Evolutionary conservation across 2,797 vertebrate species (phyloP).

Genomic region (Phrynocephalus forsythii): DNA sequence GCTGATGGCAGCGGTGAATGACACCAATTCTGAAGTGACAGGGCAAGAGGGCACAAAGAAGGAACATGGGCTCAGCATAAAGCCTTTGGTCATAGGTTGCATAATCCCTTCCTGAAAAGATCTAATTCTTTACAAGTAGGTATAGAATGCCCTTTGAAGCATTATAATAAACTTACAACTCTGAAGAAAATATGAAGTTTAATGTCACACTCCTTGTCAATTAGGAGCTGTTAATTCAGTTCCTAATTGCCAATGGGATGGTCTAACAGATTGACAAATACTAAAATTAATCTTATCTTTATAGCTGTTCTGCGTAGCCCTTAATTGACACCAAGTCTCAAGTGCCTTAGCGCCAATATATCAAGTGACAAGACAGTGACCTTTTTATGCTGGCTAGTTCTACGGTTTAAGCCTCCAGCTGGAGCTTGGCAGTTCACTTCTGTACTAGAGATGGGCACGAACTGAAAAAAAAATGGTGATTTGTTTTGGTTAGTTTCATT

Average conservation of each 20-base stretch:
- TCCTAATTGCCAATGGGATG: neutral
- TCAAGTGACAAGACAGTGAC: conserved; percentile 40
- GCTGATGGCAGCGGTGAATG: too few species aligned
- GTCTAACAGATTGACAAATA: conserved; percentile 7
- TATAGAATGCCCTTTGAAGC: neutral
- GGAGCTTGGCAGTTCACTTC: neutral
- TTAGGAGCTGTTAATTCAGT: neutral
- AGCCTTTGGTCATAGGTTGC: neutral
- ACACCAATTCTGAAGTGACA: neutral
- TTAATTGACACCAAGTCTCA: neutral
- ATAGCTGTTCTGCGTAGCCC: conserved; percentile 29
- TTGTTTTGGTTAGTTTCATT: too few species aligned
- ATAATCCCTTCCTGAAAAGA: too few species aligned
- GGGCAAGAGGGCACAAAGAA: neutral
- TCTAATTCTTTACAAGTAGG: neutral
- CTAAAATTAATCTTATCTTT: conserved; percentile 24
- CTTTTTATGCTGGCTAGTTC: conserved; percentile 51
- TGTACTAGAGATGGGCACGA: neutral
- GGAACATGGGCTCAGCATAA: neutral
- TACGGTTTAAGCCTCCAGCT: conserved; percentile 23
- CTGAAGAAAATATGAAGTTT: neutral
- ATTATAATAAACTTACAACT: neutral
- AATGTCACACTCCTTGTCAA: neutral
- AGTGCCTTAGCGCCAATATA: conserved; percentile 47
- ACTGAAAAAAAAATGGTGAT: too few species aligned